Conservation (phyloP, 2,888 invertebrate genomes). For the Lottia gigantea region DNA sequence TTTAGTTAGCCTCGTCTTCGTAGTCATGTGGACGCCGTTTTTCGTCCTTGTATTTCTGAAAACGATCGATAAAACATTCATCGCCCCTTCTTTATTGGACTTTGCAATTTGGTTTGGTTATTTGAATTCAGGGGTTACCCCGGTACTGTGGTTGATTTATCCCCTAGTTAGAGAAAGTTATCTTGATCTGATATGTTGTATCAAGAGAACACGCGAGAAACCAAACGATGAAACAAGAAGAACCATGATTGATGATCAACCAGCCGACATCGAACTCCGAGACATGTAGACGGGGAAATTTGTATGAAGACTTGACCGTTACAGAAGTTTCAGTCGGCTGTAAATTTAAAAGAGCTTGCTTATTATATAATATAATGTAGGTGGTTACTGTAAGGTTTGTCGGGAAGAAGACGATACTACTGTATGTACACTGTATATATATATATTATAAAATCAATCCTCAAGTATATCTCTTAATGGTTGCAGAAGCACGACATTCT, state of each 20-base stretch:
- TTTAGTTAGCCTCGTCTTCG: slow-evolving; percentile 17
- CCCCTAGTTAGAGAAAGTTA: slow-evolving; percentile 24
- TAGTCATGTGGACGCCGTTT: slow-evolving; percentile 20
- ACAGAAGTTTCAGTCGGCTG: too few species aligned
- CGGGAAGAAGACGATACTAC: too few species aligned
- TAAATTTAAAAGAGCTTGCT: too few species aligned
- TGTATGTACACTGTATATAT: too few species aligned
- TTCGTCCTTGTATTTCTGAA: slow-evolving; percentile 14
- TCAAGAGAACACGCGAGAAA: slow-evolving; percentile 8
- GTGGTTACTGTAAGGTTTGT: too few species aligned
- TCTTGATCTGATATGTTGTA: slow-evolving; percentile 21
- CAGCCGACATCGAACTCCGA: not conserved
- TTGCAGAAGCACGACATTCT: too few species aligned
- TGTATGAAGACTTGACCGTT: too few species aligned
- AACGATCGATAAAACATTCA: slow-evolving; percentile 11
- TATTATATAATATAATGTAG: too few species aligned
- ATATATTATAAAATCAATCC: too few species aligned
- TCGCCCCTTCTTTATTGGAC: not conserved
- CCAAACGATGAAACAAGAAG: slow-evolving; percentile 2
- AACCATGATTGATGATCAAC: slow-evolving; percentile 7
- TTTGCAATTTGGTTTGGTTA: slow-evolving; percentile 17
- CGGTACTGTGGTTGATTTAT: slow-evolving; percentile 30
- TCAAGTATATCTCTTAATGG: too few species aligned
- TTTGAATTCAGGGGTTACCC: slow-evolving; percentile 24
- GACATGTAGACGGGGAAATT: not conserved